Percentiles rank a stretch among this genome's conserved stretches.
These are phyloP conservation scores for Carcharodon carcharias DNA, from an alignment of 2,797 vertebrate genomes.

Conservation along the genomic window DNA sequence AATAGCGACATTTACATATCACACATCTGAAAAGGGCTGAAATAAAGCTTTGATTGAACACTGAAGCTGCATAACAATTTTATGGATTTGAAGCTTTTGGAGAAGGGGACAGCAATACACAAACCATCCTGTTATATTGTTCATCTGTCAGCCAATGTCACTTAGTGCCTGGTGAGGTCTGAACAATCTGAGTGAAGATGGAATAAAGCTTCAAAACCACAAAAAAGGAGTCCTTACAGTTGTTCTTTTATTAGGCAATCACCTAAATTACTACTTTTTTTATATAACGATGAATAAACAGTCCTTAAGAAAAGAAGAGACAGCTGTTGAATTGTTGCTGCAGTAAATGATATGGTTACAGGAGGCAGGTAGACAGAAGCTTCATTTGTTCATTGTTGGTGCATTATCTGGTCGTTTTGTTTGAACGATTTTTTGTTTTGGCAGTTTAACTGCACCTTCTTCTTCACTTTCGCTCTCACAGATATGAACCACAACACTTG, in stretches of 20 bases:
- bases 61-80: background rate
- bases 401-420: constrained; percentile 80
- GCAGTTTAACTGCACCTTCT: constrained; percentile 60
- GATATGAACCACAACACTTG: constrained; percentile 94
- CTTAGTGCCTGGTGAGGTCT: background rate
- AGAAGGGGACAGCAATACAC: background rate
- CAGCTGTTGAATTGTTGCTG: constrained; percentile 7
- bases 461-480: constrained; percentile 86
- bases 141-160: background rate
- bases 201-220: constrained; percentile 29
- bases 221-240: constrained; percentile 9
- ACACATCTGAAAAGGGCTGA: constrained; percentile 1
- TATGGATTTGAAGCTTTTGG: constrained; percentile 33
- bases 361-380: background rate
- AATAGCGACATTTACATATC: background rate
- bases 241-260: constrained; percentile 18
- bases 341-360: constrained; percentile 30
- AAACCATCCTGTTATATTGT: background rate
- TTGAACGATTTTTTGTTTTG: constrained; percentile 87
- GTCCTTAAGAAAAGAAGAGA: constrained; percentile 10
- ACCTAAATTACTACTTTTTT: constrained; percentile 3
- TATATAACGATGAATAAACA: background rate
- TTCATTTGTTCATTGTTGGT: constrained; percentile 63
- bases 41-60: background rate
- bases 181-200: background rate